Base-by-base conservation (phyloP, 2,797 vertebrate species). In the Phoeniculus purpureus region DNA sequence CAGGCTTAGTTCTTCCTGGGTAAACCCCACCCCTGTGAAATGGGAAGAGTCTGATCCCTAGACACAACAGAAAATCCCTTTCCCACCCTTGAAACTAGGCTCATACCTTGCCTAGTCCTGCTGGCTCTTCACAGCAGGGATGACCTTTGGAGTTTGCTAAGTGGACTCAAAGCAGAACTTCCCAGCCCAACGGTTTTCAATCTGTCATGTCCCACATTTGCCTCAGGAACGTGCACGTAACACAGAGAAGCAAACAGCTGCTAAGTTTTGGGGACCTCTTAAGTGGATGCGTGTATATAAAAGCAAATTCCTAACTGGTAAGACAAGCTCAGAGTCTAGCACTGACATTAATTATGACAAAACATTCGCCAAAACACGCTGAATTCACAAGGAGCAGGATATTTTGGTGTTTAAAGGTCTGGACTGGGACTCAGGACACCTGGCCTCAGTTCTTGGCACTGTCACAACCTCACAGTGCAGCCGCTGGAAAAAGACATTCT, bases 251-350 rank as follows among this genome's bases (percentile, higher is more conserved):
- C 72, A 86, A 92, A 92, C 61, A 91, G 91, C 92, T 95, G 89
- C 80, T 93, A 70, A 55, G 37, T 78, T 85, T 88, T 9, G 72
- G 51, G 43, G 61, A 95, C 75, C 40, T 87, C 88, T 91, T 72
- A 77, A 93, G 68, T 61, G 67, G 43, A 34, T 79, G 48, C 19
- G 10, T 76, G 62, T 80, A 92, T 88, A 86, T 73, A 85, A 95
- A 94, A 93, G 93, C 78, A 68, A 92, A 95, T 95, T 95, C 94
- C 95, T 92, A 87, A 90, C 83, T 91, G 51, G 72, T 95, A 93
- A 96, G 83, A 92, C 75, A 88, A 1, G 0, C 71, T 81, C 65
- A 78, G 86, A 29, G 52, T 60, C 78, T 68, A 88, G 72, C 58
- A 82, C 76, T 93, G 88, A 92, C 83, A 87, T 85, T 90, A 88